Conservation (phyloP, 2,113 vertebrate genomes). For the Petromus typicus region DNA sequence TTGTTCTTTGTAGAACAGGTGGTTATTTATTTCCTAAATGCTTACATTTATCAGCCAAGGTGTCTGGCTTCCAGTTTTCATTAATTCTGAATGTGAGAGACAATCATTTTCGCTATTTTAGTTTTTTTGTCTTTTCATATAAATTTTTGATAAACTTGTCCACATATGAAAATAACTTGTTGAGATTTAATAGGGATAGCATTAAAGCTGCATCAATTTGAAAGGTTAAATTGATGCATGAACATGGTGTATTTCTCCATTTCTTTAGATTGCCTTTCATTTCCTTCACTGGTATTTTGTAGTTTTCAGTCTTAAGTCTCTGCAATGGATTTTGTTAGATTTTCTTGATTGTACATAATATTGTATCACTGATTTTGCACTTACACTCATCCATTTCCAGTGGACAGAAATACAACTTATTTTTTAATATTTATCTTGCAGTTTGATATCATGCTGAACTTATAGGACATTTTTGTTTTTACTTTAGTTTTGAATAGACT, state of each 20-base stretch:
- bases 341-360: background rate
- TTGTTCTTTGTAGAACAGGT: background rate
- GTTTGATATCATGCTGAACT: background rate
- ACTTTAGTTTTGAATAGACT: background rate
- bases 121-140: background rate
- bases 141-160: background rate
- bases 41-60: background rate
- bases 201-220: background rate
- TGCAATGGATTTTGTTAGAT: background rate
- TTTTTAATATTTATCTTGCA: background rate
- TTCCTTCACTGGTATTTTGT: background rate
- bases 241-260: background rate
- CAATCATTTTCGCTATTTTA: background rate
- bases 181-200: background rate
- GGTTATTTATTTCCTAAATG: slow-evolving; percentile 8
- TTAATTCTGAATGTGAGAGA: background rate
- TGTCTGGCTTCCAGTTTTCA: background rate
- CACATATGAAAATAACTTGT: background rate
- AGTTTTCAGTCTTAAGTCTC: background rate
- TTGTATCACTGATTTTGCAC: background rate
- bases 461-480: background rate
- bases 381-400: background rate
- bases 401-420: background rate
- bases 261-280: background rate
- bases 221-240: background rate